Base-by-base conservation (phyloP, 2,888 invertebrate genomes). In the Eupithecia exiguata region DNA sequence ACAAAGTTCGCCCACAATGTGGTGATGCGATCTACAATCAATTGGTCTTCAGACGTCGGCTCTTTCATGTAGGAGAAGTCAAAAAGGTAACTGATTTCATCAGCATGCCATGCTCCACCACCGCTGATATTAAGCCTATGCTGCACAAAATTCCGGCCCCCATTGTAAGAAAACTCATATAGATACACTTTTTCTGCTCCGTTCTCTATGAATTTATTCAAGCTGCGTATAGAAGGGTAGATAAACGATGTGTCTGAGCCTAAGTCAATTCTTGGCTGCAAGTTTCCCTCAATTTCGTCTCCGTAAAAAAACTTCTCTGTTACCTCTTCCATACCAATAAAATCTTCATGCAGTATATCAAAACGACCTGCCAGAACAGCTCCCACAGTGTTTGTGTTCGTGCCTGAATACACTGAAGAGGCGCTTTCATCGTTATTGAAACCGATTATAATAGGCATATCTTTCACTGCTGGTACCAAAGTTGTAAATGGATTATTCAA, bases 101-200 rank as follows among this genome's bases (percentile, higher is more conserved):
- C 88, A 21, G 84, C 84, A 73, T 88, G 88, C 0, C 79, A 35
- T 7, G 81, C 85, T 1, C 86, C 84, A 35, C 79, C 79, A 30
- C 30, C 46, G 43, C 43, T 67, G 25, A 67, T 43, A 74, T 86
- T 86, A n/a, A 70, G 40, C 73, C 69, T 76, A 5, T 74, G 67
- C 73, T 87, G 88, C 0, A 77, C 70, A 58, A 85, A 85, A 74
- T 90, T 88, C 58, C 90, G 85, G 0, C 74, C 82, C 3, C 91
- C 90, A n/a, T 80, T 80, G 63, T 90, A 91, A 0, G 84, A 82
- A 71, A 91, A 91, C 30, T 90, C 46, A 46, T 90, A 91, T 61
- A 86, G 79, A 73, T 84, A 91, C 10, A 88, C 76, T 0, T 83
- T 65, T 38, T 65, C 63, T 65, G 36, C 63, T 36, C n/a, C 63